These are phyloP conservation scores for Brachionus manjavacas DNA, from an alignment of 1,140 invertebrate genomes.

Conservation along the genomic window DNA sequence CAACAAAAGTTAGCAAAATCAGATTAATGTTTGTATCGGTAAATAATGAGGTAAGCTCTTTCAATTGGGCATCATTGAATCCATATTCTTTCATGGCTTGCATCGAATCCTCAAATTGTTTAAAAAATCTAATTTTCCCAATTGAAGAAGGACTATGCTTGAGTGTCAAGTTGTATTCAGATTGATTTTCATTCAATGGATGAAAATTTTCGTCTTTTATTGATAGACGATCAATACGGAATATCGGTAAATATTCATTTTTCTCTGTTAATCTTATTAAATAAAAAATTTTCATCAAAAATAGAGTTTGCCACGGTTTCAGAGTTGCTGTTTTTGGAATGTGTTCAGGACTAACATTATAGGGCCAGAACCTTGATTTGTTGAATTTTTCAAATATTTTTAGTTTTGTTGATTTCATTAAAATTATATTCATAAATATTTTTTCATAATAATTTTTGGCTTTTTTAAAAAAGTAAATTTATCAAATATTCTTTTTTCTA, in stretches of 20 bases:
- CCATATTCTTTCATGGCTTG: conserved; percentile 62
- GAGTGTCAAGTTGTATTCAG: conserved; percentile 53
- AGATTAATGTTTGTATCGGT: conserved; percentile 89
- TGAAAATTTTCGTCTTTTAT: conserved; percentile 21
- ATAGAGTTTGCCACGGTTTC: neutral
- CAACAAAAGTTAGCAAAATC: conserved; percentile 81
- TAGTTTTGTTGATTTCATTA: no score
- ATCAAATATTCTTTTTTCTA: no score
- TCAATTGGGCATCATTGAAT: conserved; percentile 85
- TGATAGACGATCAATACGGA: conserved; percentile 44
- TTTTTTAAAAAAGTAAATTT: no score
- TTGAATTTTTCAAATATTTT: no score
- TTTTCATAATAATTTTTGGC: no score
- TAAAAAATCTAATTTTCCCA: conserved; percentile 64
- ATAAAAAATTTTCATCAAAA: neutral
- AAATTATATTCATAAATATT: no score
- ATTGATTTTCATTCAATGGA: conserved; percentile 48
- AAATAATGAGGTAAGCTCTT: conserved; percentile 93
- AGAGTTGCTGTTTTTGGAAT: no score
- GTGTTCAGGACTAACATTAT: no score
- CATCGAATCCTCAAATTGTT: conserved; percentile 75
- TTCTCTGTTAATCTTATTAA: conserved; percentile 35
- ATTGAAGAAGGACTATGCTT: conserved; percentile 59
- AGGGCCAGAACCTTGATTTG: no score
- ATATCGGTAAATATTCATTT: conserved; percentile 42